phyloP scores from a whole-genome alignment of 2,888 invertebrate genomes.

The Steinernema carpocapsae region DNA sequence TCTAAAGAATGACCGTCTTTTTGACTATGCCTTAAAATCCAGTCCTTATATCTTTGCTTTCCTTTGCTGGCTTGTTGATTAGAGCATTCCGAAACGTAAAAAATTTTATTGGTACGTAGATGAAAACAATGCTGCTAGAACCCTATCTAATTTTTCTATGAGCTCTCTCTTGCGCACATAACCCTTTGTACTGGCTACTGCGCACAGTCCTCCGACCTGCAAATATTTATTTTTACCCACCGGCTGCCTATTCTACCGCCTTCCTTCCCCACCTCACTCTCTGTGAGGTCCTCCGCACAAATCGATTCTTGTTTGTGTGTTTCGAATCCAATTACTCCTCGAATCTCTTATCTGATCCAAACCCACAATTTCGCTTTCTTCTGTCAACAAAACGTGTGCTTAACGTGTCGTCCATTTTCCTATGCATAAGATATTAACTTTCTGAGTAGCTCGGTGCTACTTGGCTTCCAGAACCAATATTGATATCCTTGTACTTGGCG shows the following conservation, averaged over 20 bases:
- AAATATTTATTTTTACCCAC: background rate
- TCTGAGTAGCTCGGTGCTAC: too few species aligned
- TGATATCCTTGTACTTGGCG: too few species aligned
- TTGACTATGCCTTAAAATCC: too few species aligned
- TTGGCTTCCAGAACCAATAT: too few species aligned
- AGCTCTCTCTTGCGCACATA: background rate
- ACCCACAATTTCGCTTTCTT: background rate
- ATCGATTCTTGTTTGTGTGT: slow-evolving; percentile 28
- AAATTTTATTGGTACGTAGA: too few species aligned
- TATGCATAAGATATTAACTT: background rate
- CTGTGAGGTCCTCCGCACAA: background rate
- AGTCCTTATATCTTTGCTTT: too few species aligned
- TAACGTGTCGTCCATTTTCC: background rate
- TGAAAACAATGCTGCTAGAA: too few species aligned
- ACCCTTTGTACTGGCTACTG: background rate
- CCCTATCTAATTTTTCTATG: too few species aligned
- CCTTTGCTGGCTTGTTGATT: too few species aligned
- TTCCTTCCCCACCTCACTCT: background rate
- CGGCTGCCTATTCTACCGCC: too few species aligned
- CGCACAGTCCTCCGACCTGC: background rate
- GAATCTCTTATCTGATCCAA: slow-evolving; percentile 24
- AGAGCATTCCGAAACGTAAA: too few species aligned
- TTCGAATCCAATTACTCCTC: slow-evolving; percentile 11
- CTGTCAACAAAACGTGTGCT: slow-evolving; percentile 3
- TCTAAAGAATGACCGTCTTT: too few species aligned